phyloP scores from a whole-genome alignment of 2,888 invertebrate species.

The Portevinia maculata region DNA sequence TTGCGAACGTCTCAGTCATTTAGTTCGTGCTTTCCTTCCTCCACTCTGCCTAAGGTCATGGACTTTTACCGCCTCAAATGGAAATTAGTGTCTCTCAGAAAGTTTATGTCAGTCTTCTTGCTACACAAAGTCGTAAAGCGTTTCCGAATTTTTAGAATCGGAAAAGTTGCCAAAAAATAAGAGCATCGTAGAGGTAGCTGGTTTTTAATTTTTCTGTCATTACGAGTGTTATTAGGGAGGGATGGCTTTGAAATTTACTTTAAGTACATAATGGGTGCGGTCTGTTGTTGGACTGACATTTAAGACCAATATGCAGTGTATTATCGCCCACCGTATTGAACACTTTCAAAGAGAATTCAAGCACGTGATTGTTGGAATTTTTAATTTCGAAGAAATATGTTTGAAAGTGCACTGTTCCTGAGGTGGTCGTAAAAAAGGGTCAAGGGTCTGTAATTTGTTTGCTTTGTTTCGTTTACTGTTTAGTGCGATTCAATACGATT shows the following conservation, averaged over 20 bases:
- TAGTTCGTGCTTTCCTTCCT: conserved; percentile 2
- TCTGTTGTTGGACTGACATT: neutral
- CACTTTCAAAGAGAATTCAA: too few species aligned
- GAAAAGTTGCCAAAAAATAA: neutral
- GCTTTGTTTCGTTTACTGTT: too few species aligned
- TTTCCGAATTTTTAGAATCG: conserved; percentile 8
- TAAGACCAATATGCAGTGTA: neutral
- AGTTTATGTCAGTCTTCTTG: neutral
- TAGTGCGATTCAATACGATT: too few species aligned
- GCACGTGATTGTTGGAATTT: too few species aligned
- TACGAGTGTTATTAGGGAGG: neutral
- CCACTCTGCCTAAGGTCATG: conserved; percentile 9
- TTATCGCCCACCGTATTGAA: neutral
- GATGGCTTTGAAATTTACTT: neutral
- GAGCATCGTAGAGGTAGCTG: neutral
- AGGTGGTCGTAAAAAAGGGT: too few species aligned
- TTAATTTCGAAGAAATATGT: too few species aligned
- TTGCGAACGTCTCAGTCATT: conserved; percentile 5
- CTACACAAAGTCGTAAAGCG: too few species aligned
- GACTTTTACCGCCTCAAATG: neutral
- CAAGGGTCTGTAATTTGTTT: too few species aligned
- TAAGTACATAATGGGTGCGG: neutral
- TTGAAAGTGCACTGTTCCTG: too few species aligned
- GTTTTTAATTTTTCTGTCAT: neutral
- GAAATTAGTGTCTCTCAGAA: neutral